Conservation (phyloP, 2,797 vertebrate species). For the Cuniculus paca region DNA sequence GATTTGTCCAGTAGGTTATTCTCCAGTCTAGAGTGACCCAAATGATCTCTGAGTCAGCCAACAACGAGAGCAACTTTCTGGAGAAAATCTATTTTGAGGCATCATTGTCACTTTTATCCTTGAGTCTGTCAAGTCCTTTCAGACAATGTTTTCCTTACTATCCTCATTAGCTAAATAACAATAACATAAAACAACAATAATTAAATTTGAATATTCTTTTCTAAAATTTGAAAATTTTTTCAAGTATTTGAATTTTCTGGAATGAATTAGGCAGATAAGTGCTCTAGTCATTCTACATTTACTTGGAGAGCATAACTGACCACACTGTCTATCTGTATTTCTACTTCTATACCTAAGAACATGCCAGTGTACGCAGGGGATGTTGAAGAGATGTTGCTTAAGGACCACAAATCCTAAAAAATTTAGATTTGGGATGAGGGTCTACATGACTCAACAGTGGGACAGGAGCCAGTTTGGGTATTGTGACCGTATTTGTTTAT, state of each 20-base stretch:
- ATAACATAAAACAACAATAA: neutral
- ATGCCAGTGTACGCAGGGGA: neutral
- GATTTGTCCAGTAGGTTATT: neutral
- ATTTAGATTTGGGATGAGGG: neutral
- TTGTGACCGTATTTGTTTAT: neutral
- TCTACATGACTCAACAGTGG: neutral
- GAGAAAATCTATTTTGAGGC: neutral
- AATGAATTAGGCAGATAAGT: neutral
- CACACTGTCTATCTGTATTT: neutral
- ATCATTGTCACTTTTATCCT: neutral
- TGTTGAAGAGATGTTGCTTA: neutral
- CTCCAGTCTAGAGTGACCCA: neutral
- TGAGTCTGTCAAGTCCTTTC: neutral
- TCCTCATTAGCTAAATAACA: neutral
- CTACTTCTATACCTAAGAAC: neutral
- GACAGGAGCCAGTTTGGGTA: neutral
- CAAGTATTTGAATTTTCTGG: neutral
- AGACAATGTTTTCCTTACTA: neutral
- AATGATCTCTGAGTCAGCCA: neutral
- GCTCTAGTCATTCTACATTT: neutral
- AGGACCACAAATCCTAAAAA: neutral
- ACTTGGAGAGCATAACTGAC: neutral
- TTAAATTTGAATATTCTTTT: neutral
- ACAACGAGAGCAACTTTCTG: neutral
- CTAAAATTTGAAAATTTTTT: neutral